Conservation (phyloP, 2,113 vertebrate genomes). For the Gila orcuttii region DNA sequence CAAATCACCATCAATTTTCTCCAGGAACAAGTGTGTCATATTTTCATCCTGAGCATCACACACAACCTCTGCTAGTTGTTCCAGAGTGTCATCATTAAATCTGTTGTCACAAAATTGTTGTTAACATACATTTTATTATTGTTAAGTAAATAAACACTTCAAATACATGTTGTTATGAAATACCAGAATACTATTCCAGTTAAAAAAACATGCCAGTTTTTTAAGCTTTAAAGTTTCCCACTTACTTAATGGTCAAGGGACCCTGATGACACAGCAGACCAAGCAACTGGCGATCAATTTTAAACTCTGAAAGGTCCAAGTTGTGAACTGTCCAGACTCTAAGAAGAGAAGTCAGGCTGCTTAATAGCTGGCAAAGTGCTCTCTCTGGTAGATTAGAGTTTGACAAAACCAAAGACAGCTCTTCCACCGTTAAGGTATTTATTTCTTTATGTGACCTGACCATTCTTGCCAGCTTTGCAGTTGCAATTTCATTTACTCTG, state of each 20-base stretch:
- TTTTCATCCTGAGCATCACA: conserved; percentile 44
- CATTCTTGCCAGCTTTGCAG: conserved; percentile 31
- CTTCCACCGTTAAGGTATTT: conserved; percentile 27
- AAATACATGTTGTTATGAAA: too few species aligned
- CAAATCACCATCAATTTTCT: conserved; percentile 50
- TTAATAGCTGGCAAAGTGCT: conserved; percentile 14
- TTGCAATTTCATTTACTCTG: conserved; percentile 49
- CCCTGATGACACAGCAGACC: conserved; percentile 39
- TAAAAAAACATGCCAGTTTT: too few species aligned
- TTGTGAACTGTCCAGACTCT: conserved; percentile 45
- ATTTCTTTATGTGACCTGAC: neutral
- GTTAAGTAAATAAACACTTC: neutral
- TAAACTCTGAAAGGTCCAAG: conserved; percentile 40
- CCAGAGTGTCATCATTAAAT: conserved; percentile 28
- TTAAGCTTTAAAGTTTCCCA: neutral
- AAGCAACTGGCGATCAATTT: conserved; percentile 22
- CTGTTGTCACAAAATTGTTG: conserved; percentile 16
- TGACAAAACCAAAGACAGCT: conserved; percentile 35
- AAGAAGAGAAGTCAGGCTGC: conserved; percentile 35
- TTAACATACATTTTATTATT: neutral
- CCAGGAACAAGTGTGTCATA: conserved; percentile 48
- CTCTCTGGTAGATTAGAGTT: neutral
- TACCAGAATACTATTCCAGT: too few species aligned
- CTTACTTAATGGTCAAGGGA: conserved; percentile 45
- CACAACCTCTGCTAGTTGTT: conserved; percentile 43